Conservation (phyloP, 2,888 invertebrate species). For the Leptopilina syphax region DNA sequence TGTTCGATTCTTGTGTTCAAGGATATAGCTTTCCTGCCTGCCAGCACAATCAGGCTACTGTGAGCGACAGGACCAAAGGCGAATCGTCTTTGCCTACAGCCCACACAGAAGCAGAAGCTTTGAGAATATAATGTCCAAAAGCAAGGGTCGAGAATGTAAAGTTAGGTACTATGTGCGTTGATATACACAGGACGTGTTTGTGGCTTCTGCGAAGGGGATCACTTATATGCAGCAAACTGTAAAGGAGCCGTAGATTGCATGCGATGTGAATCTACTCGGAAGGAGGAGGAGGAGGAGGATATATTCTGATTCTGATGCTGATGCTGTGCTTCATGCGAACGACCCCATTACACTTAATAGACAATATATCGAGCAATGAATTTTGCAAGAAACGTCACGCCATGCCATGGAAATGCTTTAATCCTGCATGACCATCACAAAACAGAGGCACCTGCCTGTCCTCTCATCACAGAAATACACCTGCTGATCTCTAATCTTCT, state of each 20-base stretch:
- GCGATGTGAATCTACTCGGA: not conserved
- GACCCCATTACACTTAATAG: conserved; percentile 37
- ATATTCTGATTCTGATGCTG: not conserved
- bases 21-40: conserved; percentile 23
- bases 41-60: conserved; percentile 33
- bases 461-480: conserved; percentile 42
- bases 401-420: not conserved
- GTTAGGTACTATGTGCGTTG: conserved; percentile 29
- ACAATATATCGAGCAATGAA: not conserved
- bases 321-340: conserved; percentile 5
- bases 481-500: conserved; percentile 48
- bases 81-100: conserved; percentile 21
- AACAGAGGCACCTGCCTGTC: conserved; percentile 46
- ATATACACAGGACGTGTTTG: conserved; percentile 46
- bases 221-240: conserved; percentile 21
- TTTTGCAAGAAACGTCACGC: not conserved
- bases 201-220: conserved; percentile 35
- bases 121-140: conserved; percentile 34
- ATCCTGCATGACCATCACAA: conserved; percentile 23
- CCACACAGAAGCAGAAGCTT: conserved; percentile 37
- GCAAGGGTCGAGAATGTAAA: conserved; percentile 13
- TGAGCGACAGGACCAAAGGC: conserved; percentile 38
- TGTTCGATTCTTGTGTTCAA: conserved; percentile 30
- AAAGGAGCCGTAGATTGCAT: conserved; percentile 5
- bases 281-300: not conserved